These are phyloP conservation scores for Bugula neritina DNA, from an alignment of 2,888 invertebrate species.

Conservation along the genomic window DNA sequence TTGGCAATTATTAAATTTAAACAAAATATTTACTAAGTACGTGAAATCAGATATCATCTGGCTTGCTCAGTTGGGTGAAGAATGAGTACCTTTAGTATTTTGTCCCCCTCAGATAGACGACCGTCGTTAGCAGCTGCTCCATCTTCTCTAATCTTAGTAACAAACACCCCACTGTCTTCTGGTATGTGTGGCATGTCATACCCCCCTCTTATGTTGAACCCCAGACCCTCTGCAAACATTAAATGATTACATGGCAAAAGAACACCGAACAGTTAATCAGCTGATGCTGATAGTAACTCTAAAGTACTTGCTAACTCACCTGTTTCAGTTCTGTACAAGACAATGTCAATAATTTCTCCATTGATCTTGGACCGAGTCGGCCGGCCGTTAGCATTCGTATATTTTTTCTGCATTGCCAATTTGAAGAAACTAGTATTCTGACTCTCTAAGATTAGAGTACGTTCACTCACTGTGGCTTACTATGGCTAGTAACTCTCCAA, in stretches of 20 bases:
- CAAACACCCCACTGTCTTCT: constrained; percentile 53
- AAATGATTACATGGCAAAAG: no score
- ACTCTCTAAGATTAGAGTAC: no score
- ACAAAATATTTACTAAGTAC: not conserved
- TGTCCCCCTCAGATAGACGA: constrained; percentile 50
- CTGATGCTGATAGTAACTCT: no score
- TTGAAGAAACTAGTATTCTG: no score
- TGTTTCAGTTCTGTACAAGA: not conserved
- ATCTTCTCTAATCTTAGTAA: constrained; percentile 51
- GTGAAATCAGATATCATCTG: not conserved
- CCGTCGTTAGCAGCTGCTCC: constrained; percentile 52
- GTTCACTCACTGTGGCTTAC: no score
- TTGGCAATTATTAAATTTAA: no score
- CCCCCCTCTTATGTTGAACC: constrained; percentile 56
- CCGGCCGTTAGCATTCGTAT: not conserved
- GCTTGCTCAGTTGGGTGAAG: not conserved
- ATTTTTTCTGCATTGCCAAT: no score
- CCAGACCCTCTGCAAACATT: constrained; percentile 45
- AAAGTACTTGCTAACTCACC: not conserved
- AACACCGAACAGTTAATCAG: no score
- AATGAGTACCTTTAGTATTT: constrained; percentile 40
- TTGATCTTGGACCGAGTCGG: not conserved
- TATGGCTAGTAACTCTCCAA: no score
- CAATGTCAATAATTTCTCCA: not conserved
- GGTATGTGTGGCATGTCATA: constrained; percentile 48